These are phyloP conservation scores for Crypturellus tataupa DNA, from an alignment of 2,797 vertebrate species.

Conservation along the genomic window DNA sequence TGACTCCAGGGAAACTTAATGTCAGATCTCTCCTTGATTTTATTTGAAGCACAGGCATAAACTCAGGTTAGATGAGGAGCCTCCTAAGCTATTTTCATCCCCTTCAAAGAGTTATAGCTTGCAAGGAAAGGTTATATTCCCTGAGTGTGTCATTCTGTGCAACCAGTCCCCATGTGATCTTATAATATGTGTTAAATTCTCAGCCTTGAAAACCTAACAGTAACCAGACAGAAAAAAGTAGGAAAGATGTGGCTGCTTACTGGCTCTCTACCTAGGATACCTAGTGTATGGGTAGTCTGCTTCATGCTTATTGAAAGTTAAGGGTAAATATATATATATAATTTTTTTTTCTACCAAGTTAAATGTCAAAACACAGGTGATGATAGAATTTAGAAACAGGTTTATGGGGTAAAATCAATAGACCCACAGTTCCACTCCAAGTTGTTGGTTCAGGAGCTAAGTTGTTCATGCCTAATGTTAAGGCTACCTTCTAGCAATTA, in stretches of 20 bases:
- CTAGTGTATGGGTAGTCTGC: not conserved
- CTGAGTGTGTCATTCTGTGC: not conserved
- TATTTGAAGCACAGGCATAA: not conserved
- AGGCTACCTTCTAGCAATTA: not conserved
- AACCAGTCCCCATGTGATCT: not conserved
- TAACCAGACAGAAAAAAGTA: not conserved
- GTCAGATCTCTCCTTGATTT: not conserved
- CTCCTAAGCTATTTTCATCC: not conserved
- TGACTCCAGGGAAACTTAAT: not conserved
- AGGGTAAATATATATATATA: not conserved
- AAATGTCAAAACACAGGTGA: constrained; percentile 2
- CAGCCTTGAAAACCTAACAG: not conserved
- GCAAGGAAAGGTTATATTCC: not conserved
- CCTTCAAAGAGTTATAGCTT: not conserved
- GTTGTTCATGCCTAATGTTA: not conserved
- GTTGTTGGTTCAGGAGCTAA: not conserved
- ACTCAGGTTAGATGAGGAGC: not conserved
- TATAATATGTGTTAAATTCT: not conserved
- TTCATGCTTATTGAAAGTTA: not conserved
- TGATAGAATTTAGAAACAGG: constrained; percentile 2
- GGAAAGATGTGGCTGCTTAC: not conserved
- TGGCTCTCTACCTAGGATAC: not conserved
- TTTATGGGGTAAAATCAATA: constrained; percentile 20
- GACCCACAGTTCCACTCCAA: not conserved
- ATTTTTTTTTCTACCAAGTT: constrained; percentile 23